Base-by-base conservation (phyloP, 92 coral and sea anemone species). In the Epizoanthus fatuus region DNA sequence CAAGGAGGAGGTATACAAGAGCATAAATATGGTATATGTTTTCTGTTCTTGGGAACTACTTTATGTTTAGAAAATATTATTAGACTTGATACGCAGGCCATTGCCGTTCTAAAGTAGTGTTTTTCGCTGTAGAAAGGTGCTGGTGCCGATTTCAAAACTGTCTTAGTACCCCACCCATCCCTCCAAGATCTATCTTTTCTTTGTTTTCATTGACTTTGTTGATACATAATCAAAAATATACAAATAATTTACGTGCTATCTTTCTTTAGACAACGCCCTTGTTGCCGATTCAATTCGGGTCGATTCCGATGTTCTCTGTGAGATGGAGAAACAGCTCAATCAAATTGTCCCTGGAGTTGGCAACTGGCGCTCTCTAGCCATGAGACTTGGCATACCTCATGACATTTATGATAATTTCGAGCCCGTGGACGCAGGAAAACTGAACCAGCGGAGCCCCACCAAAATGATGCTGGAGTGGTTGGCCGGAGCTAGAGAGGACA, bases 291-390 rank as follows among this genome's bases (percentile, higher is more conserved):
- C 63, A 29, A 20, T 73, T 2, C 29, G 10, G 25, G 49, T 14
- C 3, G 79, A 73, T 73, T 73, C 79, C 17, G 44, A 12, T 73
- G 4, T 73, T 39, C 37, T 75, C 1, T n/a, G 53, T 37, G 81
- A 75, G 5, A 40, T 75, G 7, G 78, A 25, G 62, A 25, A 20
- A 11, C 44, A 0, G 63, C 78, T 72, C 37, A 52, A 72, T 16
- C 3, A 1, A 39, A 40, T 7, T 19, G 19, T 38, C 9, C 29
- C 2, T 75, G 81, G 51, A 7, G 66, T 56, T 37, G 54, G 67
- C 14, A 56, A 75, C 47, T 75, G 68, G 81, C 81, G 81, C 35
- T 16, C 38, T 38, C 81, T 75, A 47, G 67, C 81, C 25, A 0
- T 0, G 5, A 47, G 35, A 9, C 65, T 75, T 37, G 65, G 60